Base-by-base conservation (phyloP, 2,888 invertebrate species). In the Dexiosoma caninum region DNA sequence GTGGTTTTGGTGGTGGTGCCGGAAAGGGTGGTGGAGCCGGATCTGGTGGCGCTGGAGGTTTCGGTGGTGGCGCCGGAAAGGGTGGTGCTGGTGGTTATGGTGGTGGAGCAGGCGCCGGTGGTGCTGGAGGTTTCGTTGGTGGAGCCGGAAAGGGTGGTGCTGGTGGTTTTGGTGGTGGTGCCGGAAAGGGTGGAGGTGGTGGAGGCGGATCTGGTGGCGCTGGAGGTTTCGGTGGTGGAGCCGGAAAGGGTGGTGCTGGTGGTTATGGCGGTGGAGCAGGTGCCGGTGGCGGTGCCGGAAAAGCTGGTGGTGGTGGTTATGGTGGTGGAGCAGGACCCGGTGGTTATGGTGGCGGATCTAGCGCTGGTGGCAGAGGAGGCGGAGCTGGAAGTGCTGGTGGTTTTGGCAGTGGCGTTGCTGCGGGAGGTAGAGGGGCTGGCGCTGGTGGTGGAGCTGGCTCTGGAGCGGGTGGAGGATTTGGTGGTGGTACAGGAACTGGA, bases 261-360 rank as follows among this genome's bases (percentile, higher is more conserved):
- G 84, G 55, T 83, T 85, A 51, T 83, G 82, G 35, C 19, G 12
- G 37, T 0, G 75, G 64, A 0, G 55, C 19, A 19, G 81, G 53
- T 21, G 85, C 84, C 5, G 85, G 74, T 9, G 92, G 82, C 49
- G 85, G 85, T 8, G n/a, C n/a, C n/a, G 67, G 37, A 12, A 16
- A 16, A 19, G 57, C 14, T 27, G 67, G 76, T 2, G 1, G 0
- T 21, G 84, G 83, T 12, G 66, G 66, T 81, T 87, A 88, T 69
- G 90, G 85, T 1, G 84, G 86, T 44, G 86, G 86, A 10, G 84
- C 85, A 14, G 85, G 85, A n/a, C 89, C 88, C 16, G 49, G 32
- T 12, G 78, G 90, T 30, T 87, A 88, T 5, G 83, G 86, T 7
- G 87, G 88, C 27, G 88, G 87, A 44, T 86, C 86, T 9, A 86